Conservation (phyloP, 1,140 invertebrate genomes). For the Drosophila cardini region DNA sequence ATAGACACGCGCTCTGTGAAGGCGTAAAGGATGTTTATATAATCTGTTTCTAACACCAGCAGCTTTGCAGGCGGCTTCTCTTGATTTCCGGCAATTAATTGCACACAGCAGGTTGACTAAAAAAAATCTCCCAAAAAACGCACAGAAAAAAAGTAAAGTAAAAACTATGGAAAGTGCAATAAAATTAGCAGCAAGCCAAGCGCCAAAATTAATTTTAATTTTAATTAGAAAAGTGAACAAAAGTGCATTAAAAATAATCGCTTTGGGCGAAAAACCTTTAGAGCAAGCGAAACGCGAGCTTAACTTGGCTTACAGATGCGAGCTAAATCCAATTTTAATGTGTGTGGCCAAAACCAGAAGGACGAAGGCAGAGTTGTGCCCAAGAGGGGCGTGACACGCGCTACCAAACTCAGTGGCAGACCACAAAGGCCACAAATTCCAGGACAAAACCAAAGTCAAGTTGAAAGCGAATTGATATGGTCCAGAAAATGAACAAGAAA, state of each 20-base stretch:
- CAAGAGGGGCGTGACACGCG: conserved; percentile 47
- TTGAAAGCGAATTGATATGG: conserved; percentile 60
- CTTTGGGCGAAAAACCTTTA: conserved; percentile 30
- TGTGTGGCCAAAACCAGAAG: conserved; percentile 26
- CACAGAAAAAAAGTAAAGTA: conserved; percentile 11
- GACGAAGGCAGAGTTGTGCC: background rate
- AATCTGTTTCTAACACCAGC: conserved; percentile 8
- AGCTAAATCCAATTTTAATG: conserved; percentile 75
- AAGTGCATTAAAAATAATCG: conserved; percentile 69
- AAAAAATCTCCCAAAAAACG: conserved; percentile 12
- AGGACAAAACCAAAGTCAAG: conserved; percentile 47
- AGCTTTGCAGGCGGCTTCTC: conserved; percentile 25
- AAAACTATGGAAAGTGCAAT: conserved; percentile 55
- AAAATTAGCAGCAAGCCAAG: conserved; percentile 57
- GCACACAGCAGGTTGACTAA: conserved; percentile 43
- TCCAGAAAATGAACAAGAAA: conserved; percentile 27
- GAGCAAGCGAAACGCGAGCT: conserved; percentile 39
- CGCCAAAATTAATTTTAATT: conserved; percentile 77
- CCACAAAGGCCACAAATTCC: conserved; percentile 62
- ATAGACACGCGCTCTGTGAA: conserved; percentile 38
- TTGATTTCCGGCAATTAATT: conserved; percentile 57
- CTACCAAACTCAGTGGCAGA: conserved; percentile 42
- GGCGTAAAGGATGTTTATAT: conserved; percentile 1
- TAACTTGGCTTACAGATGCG: conserved; percentile 62
- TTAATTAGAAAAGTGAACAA: conserved; percentile 61